These are phyloP conservation scores for Gallinago jamesoni DNA, from an alignment of 2,113 vertebrate species.

Conservation along the genomic window DNA sequence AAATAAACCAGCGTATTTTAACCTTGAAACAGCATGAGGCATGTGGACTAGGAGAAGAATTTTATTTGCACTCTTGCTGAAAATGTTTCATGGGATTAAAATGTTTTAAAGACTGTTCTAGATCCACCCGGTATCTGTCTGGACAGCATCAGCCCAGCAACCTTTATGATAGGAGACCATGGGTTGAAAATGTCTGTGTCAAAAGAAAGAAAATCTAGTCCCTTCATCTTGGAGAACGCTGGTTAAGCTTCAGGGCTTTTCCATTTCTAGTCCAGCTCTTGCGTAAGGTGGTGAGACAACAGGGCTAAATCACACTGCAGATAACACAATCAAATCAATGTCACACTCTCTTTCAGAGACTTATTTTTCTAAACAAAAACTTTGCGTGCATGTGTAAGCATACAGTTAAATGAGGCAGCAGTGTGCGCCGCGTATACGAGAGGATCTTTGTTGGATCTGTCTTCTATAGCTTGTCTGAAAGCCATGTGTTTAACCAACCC, in stretches of 20 bases:
- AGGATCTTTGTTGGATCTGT: background rate
- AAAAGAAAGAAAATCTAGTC: background rate
- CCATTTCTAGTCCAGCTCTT: background rate
- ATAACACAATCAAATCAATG: background rate
- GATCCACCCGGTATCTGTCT: background rate
- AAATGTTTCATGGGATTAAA: background rate
- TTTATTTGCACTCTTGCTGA: background rate
- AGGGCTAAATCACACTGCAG: background rate
- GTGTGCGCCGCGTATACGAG: accelerated
- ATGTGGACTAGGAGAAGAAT: background rate
- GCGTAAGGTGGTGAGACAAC: background rate
- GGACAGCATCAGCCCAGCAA: background rate
- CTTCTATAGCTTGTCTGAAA: background rate
- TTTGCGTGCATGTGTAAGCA: background rate
- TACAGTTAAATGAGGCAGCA: background rate
- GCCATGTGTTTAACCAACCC: background rate
- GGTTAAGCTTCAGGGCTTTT: background rate
- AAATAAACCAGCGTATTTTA: background rate
- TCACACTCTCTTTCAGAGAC: background rate
- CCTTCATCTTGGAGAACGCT: background rate
- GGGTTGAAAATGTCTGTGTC: background rate
- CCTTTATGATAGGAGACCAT: background rate
- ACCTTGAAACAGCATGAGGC: background rate
- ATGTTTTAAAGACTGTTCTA: background rate
- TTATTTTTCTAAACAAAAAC: background rate